Evolutionary conservation across 2,797 vertebrate genomes (phyloP), one percentile per base, ranked within the genome.

Genomic region (Gambusia yucatana): DNA sequence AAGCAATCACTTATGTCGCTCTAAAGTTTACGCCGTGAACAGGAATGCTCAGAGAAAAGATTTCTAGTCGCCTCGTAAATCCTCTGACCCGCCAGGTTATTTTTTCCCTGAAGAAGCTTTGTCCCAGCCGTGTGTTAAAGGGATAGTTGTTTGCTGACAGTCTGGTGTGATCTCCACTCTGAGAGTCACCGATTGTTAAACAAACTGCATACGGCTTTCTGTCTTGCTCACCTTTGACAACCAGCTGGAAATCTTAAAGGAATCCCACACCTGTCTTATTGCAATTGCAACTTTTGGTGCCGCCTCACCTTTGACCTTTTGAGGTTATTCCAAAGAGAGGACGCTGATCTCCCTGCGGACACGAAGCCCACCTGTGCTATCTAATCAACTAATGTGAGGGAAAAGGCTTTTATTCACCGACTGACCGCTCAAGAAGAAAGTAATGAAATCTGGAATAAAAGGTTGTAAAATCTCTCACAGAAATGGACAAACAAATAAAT

Each of bases 151-250:
- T 75, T 55, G 50, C 84, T 90, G 79, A 77, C 82, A 81, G 57
- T 75, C 55, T 75, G 55, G 70, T 79, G 84, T 69, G 79, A 91
- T 41, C 46, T 80, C 70, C 22, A 7, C 80, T 72, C 69, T 83
- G 73, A 71, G 63, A 47, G 36, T n/a, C 30, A 46, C 63, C 75
- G 52, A 76, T 48, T 47, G 48, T 70, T 70, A 73, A 71, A 41
- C 39, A 57, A 80, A 59, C 48, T 72, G 70, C 33, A 33, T 61
- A 57, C 70, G 74, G 71, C 81, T 87, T 89, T 41, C 88, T 76
- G 89, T 86, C 82, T 80, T 1, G 11, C 52, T 86, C 72, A 81
- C 79, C 72, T 16, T 73, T 86, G 88, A 90, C 76, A 81, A 77
- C 72, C 25, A 74, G 72, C 52, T 0, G 1, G n/a, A 16, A 84